Percentiles rank a stretch among this genome's conserved stretches.
Conservation (phyloP, 2,888 invertebrate genomes). For the Tachystola acroxantha region DNA sequence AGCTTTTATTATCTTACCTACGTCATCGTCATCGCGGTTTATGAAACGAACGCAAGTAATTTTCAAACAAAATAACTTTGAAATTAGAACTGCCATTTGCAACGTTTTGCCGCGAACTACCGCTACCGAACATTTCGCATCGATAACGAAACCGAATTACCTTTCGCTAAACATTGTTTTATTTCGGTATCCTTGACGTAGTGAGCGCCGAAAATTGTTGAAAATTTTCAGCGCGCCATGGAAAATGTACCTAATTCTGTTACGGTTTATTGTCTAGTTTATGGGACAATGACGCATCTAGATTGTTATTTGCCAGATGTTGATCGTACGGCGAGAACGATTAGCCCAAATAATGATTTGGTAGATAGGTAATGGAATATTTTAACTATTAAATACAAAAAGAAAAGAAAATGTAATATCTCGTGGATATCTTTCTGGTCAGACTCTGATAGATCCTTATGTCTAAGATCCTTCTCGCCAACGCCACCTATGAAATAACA, state of each 20-base stretch:
- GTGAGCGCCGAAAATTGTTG: slow-evolving; percentile 1
- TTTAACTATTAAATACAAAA: no score
- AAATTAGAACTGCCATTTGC: not conserved
- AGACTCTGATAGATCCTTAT: no score
- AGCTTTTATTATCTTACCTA: not conserved
- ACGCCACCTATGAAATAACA: no score
- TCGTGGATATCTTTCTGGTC: no score
- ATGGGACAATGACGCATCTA: slow-evolving; percentile 26
- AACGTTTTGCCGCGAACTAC: not conserved
- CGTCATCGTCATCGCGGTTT: not conserved
- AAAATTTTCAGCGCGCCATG: not conserved
- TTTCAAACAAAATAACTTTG: not conserved
- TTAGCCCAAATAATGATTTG: slow-evolving; percentile 16
- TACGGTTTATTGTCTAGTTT: slow-evolving; percentile 29
- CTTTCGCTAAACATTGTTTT: not conserved
- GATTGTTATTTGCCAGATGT: slow-evolving; percentile 27
- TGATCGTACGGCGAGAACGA: slow-evolving; percentile 18
- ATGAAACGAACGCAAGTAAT: not conserved
- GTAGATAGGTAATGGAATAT: not conserved
- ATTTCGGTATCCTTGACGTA: not conserved
- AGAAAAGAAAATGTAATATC: no score
- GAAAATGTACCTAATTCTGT: slow-evolving; percentile 12
- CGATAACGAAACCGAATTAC: not conserved
- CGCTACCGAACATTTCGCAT: not conserved
- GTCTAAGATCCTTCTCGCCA: no score